Conservation (phyloP, 2,888 invertebrate genomes). For the Leptopterna dolabrata region DNA sequence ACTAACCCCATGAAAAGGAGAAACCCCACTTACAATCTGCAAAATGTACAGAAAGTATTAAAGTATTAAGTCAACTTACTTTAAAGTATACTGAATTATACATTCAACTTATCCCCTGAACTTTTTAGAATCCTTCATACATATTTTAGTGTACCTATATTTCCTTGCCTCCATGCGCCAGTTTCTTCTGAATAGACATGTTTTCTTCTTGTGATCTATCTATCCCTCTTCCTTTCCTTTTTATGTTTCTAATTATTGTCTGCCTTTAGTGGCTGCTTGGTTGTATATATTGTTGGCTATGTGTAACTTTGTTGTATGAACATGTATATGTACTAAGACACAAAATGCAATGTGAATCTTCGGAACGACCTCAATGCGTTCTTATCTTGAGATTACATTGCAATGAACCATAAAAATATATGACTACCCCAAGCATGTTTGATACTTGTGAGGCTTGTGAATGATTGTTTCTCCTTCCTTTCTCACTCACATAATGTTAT, state of each 20-base stretch:
- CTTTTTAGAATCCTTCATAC: slow-evolving; percentile 2
- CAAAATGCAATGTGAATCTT: slow-evolving; percentile 39
- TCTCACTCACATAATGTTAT: slow-evolving; percentile 55
- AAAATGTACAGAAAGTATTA: not conserved
- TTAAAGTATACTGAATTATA: not conserved
- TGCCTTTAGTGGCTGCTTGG: slow-evolving; percentile 57
- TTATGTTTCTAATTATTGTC: slow-evolving; percentile 43
- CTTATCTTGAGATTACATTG: slow-evolving; percentile 33
- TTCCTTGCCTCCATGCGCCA: slow-evolving; percentile 28
- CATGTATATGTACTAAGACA: slow-evolving; percentile 47
- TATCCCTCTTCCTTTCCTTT: slow-evolving; percentile 34
- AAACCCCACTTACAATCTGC: too few relatives aligned
- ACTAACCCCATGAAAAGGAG: too few relatives aligned
- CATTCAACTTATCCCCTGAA: not conserved
- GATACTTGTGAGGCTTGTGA: slow-evolving; percentile 57
- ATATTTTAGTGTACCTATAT: slow-evolving; percentile 22
- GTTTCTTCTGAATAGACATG: slow-evolving; percentile 16
- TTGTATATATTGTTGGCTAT: slow-evolving; percentile 56
- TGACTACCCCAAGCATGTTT: slow-evolving; percentile 52
- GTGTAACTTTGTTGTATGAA: slow-evolving; percentile 54
- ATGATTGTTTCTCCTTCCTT: slow-evolving; percentile 55
- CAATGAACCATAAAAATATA: slow-evolving; percentile 26
- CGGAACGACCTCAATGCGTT: slow-evolving; percentile 4
- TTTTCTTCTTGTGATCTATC: slow-evolving; percentile 18
- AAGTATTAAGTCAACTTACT: not conserved